Conservation (phyloP, 2,888 invertebrate genomes). For the Dione juno region DNA sequence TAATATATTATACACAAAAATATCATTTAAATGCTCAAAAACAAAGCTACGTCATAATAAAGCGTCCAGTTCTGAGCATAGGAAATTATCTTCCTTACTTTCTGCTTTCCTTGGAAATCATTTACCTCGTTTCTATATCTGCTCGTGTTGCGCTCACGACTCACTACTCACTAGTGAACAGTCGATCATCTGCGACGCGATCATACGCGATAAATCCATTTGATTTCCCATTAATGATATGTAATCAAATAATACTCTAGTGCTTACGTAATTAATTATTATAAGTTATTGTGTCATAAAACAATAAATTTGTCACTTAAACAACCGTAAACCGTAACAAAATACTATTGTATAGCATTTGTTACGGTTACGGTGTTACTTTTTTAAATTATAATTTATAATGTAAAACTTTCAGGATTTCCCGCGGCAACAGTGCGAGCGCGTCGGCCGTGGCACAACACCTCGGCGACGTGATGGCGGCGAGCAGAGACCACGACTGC, state of each 20-base stretch:
- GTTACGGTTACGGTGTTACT: no score
- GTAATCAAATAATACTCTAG: neutral
- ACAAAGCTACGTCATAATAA: slow-evolving; percentile 1
- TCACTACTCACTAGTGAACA: neutral
- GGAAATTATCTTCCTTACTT: slow-evolving; percentile 34
- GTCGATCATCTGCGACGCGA: neutral
- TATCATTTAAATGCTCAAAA: neutral
- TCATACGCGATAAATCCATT: neutral
- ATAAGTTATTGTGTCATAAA: neutral
- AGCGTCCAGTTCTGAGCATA: slow-evolving; percentile 9
- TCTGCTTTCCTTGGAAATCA: slow-evolving; percentile 32
- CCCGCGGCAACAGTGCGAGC: slow-evolving; percentile 83
- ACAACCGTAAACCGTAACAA: neutral
- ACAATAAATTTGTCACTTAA: neutral
- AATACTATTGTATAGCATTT: neutral
- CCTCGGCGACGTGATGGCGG: slow-evolving; percentile 89
- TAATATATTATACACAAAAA: no score
- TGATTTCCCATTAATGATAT: neutral
- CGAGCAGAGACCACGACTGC: slow-evolving; percentile 88
- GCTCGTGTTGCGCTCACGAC: neutral
- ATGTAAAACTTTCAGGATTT: slow-evolving; percentile 78
- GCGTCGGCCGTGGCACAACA: slow-evolving; percentile 85
- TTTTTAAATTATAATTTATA: neutral
- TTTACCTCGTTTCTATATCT: slow-evolving; percentile 27
- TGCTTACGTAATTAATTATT: neutral